Evolutionary conservation across 2,888 invertebrate genomes (phyloP), one percentile per base, ranked within the genome.

Genomic region (Rhimphoctona megacephalus): DNA sequence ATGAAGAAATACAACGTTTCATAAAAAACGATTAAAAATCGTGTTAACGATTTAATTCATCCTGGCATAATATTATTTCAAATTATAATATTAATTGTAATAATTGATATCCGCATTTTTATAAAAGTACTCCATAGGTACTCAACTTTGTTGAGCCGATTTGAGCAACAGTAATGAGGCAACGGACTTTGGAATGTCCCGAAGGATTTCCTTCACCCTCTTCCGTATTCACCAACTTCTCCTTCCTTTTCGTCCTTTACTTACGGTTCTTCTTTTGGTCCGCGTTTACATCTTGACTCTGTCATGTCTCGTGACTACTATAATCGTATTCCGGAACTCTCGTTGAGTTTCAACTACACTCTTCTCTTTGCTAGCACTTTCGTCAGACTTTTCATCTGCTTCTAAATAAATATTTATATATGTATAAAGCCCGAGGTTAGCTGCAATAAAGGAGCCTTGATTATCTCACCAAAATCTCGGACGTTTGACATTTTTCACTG

Each of bases 261-360:
- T 54, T 30, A 3, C 14, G 0, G 46, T 49, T 85, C 81, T 77
- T 70, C 66, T 77, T 66, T 49, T 30, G n/a, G 36, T 19, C 43
- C 70, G 33, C 78, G 57, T 82, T 82, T 74, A 69, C 67, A 78
- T 85, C 78, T 85, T 82, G 85, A 82, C 77, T 85, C 70, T 73
- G 81, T 81, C 77, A 73, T 73, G 85, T 66, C 77, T 66, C 81
- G 64, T 22, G 57, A 81, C 81, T 64, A 85, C 85, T 81, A 52
- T 85, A 85, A 85, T 85, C 85, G 74, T 43, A 82, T 85, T 85
- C 67, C 78, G 57, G 49, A 72, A 81, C 77, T 77, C 69, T 79
- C 69, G 79, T 43, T 49, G 33, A 78, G 78, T 67, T 82, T 82
- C 61, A 69, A 82, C 81, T 73, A 81, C 81, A 79, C 72, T 74